A percentile compares a stretch with the other conserved stretches of the same genome.
Evolutionary conservation across 1,140 invertebrate genomes (phyloP).

Genomic region (Pogonomyrmex barbatus): DNA sequence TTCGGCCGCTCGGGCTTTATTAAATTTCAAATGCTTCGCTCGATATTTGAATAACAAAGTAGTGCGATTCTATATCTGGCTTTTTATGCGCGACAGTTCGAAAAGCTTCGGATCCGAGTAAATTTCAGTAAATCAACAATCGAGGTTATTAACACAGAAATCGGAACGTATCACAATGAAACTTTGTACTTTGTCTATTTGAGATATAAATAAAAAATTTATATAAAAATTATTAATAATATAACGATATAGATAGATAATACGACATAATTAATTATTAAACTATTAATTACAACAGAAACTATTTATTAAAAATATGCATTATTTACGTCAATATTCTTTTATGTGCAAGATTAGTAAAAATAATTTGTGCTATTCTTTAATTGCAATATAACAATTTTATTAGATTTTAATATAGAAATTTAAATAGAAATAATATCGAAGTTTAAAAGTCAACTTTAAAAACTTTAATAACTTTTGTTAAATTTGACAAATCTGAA

Average conservation of each 20-base stretch:
- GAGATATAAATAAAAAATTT: not conserved
- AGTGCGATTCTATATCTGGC: slow-evolving; percentile 28
- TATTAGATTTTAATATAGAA: not conserved
- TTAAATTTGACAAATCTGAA: not conserved
- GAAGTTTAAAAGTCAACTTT: too few species aligned
- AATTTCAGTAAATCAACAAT: slow-evolving; percentile 9
- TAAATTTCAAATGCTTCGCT: slow-evolving; percentile 28
- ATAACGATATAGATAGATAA: not conserved
- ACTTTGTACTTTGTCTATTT: not conserved
- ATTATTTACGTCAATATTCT: not conserved
- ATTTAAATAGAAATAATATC: not conserved
- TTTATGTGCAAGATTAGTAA: not conserved
- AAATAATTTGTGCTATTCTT: not conserved
- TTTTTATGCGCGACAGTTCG: slow-evolving; percentile 33
- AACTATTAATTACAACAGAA: not conserved
- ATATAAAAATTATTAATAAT: not conserved
- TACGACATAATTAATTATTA: not conserved
- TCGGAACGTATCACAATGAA: not conserved
- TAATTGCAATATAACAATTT: not conserved
- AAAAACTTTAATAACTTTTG: too few species aligned
- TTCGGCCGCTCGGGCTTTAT: slow-evolving; percentile 37
- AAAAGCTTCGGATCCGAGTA: not conserved
- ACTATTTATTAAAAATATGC: not conserved
- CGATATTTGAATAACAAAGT: slow-evolving; percentile 58
- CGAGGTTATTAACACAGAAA: slow-evolving; percentile 13